These are phyloP conservation scores for Mamestra brassicae DNA, from an alignment of 2,888 invertebrate species.

Conservation along the genomic window DNA sequence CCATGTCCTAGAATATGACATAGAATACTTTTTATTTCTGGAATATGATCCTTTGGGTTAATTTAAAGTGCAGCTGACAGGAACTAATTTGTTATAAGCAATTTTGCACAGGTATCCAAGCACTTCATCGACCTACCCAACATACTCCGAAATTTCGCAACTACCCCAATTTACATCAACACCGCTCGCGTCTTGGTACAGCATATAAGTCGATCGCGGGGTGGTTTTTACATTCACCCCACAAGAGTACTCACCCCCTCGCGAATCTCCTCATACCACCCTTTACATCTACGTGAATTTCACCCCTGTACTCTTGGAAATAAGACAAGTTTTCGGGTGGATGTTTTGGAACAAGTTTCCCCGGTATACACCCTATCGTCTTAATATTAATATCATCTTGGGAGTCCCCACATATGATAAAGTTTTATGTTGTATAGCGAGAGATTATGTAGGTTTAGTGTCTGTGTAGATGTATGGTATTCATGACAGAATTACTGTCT, in stretches of 20 bases:
- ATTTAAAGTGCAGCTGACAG: too few relatives aligned
- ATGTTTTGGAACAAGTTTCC: constrained; percentile 62
- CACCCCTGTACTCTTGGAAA: background rate
- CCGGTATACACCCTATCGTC: constrained; percentile 76
- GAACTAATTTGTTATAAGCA: background rate
- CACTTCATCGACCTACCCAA: background rate
- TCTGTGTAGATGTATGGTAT: constrained; percentile 43
- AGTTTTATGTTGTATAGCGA: constrained; percentile 82
- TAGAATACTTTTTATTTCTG: too few relatives aligned
- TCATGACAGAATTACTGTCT: constrained; percentile 51
- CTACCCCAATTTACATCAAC: constrained; percentile 64
- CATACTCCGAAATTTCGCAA: constrained; percentile 33
- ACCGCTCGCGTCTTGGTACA: constrained; percentile 86
- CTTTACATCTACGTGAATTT: constrained; percentile 61
- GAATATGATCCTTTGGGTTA: too few relatives aligned
- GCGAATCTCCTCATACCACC: constrained; percentile 66
- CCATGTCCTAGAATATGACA: too few relatives aligned
- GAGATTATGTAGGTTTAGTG: constrained; percentile 74
- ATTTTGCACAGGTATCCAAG: background rate
- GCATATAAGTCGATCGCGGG: constrained; percentile 91
- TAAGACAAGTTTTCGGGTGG: constrained; percentile 50
- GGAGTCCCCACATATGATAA: constrained; percentile 85
- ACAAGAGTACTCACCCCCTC: constrained; percentile 84
- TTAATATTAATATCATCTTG: constrained; percentile 89
- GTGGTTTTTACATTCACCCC: constrained; percentile 90